These are phyloP conservation scores for Agelastica alni DNA, from an alignment of 2,888 invertebrate species.

Conservation along the genomic window DNA sequence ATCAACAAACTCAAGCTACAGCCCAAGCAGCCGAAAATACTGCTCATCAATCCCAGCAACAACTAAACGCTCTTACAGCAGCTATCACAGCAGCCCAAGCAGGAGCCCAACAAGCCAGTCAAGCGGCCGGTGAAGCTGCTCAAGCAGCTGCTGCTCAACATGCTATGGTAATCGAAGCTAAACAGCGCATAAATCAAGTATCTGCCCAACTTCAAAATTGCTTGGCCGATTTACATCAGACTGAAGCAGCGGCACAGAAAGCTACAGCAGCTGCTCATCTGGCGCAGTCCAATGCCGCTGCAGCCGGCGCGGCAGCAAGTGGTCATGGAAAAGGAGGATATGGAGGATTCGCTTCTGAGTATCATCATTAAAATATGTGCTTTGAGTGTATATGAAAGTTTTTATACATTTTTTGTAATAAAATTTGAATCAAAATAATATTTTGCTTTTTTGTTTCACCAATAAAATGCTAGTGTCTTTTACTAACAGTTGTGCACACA, in stretches of 20 bases:
- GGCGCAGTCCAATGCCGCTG: conserved; percentile 73
- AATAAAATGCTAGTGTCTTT: too few species aligned
- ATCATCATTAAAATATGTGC: conserved; percentile 10
- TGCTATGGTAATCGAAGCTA: conserved; percentile 58
- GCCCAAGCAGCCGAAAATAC: conserved; percentile 70
- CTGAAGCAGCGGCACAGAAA: conserved; percentile 69
- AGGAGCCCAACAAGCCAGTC: conserved; percentile 34
- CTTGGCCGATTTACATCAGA: conserved; percentile 71
- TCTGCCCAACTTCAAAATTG: conserved; percentile 70
- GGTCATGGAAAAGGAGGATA: conserved; percentile 29
- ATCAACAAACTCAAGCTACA: conserved; percentile 70
- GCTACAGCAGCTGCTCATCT: conserved; percentile 68
- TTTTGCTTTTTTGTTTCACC: background rate
- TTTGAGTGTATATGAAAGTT: background rate
- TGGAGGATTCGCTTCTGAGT: conserved; percentile 12
- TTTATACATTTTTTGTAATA: conserved; percentile 4
- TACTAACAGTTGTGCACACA: too few species aligned
- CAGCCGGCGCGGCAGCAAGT: conserved; percentile 52
- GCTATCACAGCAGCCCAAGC: conserved; percentile 60
- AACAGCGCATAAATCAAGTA: conserved; percentile 66
- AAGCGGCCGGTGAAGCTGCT: conserved; percentile 36
- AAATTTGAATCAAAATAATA: background rate
- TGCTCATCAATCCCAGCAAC: conserved; percentile 70
- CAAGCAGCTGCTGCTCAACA: conserved; percentile 39
- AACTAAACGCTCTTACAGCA: conserved; percentile 68